These are phyloP conservation scores for Ibycter americanus DNA, from an alignment of 2,797 vertebrate species.

Conservation along the genomic window DNA sequence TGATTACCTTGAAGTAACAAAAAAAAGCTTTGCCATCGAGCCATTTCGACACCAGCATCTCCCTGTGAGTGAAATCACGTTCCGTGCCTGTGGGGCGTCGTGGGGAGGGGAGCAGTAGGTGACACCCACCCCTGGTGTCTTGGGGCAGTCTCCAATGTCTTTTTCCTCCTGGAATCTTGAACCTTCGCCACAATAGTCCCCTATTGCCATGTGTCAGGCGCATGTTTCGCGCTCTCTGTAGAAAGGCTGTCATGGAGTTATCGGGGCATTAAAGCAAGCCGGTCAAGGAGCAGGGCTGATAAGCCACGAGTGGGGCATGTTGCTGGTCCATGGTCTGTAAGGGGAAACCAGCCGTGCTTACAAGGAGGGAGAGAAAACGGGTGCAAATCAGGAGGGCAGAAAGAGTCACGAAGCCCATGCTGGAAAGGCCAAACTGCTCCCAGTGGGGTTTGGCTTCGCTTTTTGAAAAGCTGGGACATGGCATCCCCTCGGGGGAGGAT, in stretches of 20 bases:
- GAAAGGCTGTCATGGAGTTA: no score
- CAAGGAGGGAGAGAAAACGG: background rate
- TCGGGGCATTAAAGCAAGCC: background rate
- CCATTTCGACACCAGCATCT: background rate
- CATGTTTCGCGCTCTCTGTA: background rate
- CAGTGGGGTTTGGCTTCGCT: background rate
- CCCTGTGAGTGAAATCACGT: background rate
- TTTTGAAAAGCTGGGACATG: background rate
- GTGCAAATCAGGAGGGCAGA: background rate
- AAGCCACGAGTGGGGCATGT: background rate
- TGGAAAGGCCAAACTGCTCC: background rate
- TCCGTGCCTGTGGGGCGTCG: accelerated
- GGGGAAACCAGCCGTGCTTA: background rate
- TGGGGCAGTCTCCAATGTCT: background rate
- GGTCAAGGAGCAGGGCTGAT: background rate
- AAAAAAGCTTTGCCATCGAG: background rate
- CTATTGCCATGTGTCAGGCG: background rate
- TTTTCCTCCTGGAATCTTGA: background rate
- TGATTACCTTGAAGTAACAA: background rate
- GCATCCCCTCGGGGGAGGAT: background rate
- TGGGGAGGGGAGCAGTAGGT: background rate
- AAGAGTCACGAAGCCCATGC: no score
- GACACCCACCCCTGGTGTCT: background rate
- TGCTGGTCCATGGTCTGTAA: background rate
- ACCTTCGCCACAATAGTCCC: no score